Conservation (phyloP, 2,888 invertebrate species). For the Operophtera brumata region DNA sequence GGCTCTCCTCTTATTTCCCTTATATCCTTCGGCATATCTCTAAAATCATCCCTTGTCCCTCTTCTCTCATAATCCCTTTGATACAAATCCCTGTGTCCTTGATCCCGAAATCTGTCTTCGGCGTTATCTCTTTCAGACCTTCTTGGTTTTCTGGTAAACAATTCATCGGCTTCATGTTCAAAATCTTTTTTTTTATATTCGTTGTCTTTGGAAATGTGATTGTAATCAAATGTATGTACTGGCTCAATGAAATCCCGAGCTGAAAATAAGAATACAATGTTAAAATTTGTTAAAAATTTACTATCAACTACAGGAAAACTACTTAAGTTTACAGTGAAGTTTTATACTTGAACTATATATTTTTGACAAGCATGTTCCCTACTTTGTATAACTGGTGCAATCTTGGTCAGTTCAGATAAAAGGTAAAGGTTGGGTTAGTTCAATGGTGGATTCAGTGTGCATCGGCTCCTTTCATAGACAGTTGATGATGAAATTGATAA, state of each 20-base stretch:
- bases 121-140: conserved; percentile 39
- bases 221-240: conserved; percentile 86
- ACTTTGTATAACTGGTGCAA: no score
- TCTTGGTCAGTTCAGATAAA: no score
- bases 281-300: no score
- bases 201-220: conserved; percentile 80
- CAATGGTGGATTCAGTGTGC: background rate
- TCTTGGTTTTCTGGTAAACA: conserved; percentile 56
- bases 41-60: conserved; percentile 43
- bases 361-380: no score
- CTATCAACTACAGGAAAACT: no score
- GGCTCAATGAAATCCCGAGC: conserved; percentile 82
- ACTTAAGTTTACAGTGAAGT: no score
- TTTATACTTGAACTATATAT: no score
- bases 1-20: conserved; percentile 29
- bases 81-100: conserved; percentile 40
- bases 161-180: conserved; percentile 63
- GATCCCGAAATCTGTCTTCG: conserved; percentile 39
- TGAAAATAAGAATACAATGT: conserved; percentile 39
- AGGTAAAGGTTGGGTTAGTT: no score
- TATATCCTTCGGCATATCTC: conserved; percentile 38
- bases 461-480: no score
- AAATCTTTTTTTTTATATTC: conserved; percentile 60
- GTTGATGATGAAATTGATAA: no score
- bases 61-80: conserved; percentile 48